Percentiles rank a stretch among this genome's conserved stretches.
Conservation (phyloP, 2,797 vertebrate species). For the Parauchenoglanis ngamensis region DNA sequence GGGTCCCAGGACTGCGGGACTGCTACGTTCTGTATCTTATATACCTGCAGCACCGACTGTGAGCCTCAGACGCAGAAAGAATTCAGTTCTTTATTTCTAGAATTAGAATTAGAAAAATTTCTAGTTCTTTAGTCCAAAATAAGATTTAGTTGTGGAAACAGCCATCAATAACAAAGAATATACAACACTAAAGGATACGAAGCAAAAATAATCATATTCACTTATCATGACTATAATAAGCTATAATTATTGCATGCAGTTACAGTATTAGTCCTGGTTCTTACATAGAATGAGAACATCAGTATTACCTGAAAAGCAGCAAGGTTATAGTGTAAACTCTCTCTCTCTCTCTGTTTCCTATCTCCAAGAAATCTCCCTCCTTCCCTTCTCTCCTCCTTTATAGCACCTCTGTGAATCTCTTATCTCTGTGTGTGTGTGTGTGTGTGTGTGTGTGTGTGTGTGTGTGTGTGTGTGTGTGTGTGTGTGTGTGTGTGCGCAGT, state of each 20-base stretch:
- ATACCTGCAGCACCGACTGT: background rate
- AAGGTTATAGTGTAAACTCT: background rate
- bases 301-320: background rate
- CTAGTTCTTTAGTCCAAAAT: background rate
- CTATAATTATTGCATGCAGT: background rate
- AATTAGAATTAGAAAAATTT: too few species aligned
- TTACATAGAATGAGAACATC: background rate
- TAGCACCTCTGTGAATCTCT: background rate
- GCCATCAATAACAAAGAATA: background rate
- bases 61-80: constrained; percentile 21
- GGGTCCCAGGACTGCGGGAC: constrained; percentile 19
- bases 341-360: background rate
- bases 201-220: background rate
- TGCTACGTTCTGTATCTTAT: background rate
- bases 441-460: too few species aligned
- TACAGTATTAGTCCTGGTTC: background rate
- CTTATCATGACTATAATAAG: background rate
- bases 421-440: background rate
- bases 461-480: too few species aligned
- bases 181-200: background rate
- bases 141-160: background rate
- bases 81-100: too few species aligned
- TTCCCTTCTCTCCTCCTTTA: background rate
- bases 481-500: background rate
- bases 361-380: background rate